Base-by-base conservation (phyloP, 2,888 invertebrate genomes). In the Microctonus aethiopoides region DNA sequence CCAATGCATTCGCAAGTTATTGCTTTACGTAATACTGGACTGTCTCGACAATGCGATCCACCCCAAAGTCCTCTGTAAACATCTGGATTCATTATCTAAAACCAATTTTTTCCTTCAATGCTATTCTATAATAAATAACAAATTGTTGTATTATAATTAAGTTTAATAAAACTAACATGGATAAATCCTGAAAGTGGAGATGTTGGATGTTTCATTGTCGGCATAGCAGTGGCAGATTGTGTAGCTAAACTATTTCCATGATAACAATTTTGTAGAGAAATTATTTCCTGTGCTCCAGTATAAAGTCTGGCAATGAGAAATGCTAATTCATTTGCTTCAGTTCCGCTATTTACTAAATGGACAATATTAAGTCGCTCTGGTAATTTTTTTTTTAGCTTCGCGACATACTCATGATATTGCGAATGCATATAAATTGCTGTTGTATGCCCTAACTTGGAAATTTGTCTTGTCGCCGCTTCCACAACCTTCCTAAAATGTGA, bases 281-380 rank as follows among this genome's bases (percentile, higher is more conserved):
- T 88, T 20, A 98, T 90, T 77, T 98, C 97, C 79, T 91, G 92
- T 80, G 93, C 92, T 0, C 93, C 93, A 0, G 98, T 98, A 83
- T 96, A 91, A 0, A 95, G 87, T 78, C 97, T 91, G 0, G 98
- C 94, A 87, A 99, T 89, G 34, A 97, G 84, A 75, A 95, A 89
- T 0, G 99, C 99, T 70, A 99, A 88, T 84, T 99, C 99, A 82
- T 98, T 99, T 0, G 99, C 98, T 87, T 99, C 99, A 5, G 97
- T 95, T 0, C 99, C 99, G 80, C 98, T 98, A 87, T 99, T 99
- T 0, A 96, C 95, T 79, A 98, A 91, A 83, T 97, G 98, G 1
- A 95, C 94, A 29, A 95, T 93, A 88, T 96, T 96, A 39, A 99
- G 89, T 78, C 96, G 90, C 9, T 91, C 94, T 0, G 98, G 97